These are phyloP conservation scores for Peromyscus eremicus DNA, from an alignment of 2,797 vertebrate genomes.

Conservation along the genomic window DNA sequence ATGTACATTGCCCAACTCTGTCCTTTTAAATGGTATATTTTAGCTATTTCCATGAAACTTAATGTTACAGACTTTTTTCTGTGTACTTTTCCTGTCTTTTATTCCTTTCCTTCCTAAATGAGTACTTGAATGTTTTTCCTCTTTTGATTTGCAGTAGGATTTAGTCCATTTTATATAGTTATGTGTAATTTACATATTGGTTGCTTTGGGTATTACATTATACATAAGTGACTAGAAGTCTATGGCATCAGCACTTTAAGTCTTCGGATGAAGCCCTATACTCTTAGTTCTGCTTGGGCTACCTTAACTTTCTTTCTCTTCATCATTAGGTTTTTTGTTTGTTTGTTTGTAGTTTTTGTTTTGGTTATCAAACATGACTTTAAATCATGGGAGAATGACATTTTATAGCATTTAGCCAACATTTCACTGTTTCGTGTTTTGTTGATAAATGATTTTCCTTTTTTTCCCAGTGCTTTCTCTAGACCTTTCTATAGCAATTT, in stretches of 20 bases:
- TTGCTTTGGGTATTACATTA: neutral
- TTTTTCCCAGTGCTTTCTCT: conserved; percentile 7
- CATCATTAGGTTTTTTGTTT: too few relatives aligned
- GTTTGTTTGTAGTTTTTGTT: neutral
- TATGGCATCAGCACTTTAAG: neutral
- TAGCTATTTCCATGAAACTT: conserved; percentile 2
- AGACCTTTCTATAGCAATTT: neutral
- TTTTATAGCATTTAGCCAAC: neutral
- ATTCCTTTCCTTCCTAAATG: neutral
- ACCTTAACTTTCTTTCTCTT: neutral
- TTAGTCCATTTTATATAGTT: neutral
- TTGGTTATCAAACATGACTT: neutral
- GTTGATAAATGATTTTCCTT: neutral
- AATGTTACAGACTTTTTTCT: neutral
- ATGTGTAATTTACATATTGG: neutral
- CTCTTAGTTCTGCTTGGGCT: neutral
- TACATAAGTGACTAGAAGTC: neutral
- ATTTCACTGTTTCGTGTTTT: neutral
- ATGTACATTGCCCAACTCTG: neutral
- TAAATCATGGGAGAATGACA: neutral
- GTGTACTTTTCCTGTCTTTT: neutral
- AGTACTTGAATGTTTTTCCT: neutral
- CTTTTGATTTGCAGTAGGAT: neutral
- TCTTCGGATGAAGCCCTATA: neutral
- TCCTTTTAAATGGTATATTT: conserved; percentile 10